A percentile compares a stretch with the other conserved stretches of the same genome.
These are phyloP conservation scores for Melikaiella ostensackeni DNA, from an alignment of 2,888 invertebrate species.

Conservation along the genomic window DNA sequence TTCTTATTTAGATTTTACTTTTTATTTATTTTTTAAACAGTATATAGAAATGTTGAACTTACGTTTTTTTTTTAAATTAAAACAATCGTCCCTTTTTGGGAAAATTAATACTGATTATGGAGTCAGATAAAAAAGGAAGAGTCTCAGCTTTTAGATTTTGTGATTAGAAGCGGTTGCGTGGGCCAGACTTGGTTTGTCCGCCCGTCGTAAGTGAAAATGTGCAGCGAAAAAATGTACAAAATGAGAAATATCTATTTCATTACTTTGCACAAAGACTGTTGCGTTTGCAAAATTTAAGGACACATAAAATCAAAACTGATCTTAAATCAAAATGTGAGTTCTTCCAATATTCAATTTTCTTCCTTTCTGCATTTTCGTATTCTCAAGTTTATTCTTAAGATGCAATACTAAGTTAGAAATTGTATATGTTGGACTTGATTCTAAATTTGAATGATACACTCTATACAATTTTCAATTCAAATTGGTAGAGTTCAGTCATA, in stretches of 20 bases:
- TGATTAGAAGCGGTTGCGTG: conserved; percentile 30
- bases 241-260: neutral
- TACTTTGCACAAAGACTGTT: conserved; percentile 4
- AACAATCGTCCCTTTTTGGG: neutral
- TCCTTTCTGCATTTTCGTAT: too few species aligned
- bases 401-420: neutral
- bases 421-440: neutral
- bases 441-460: neutral
- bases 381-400: too few species aligned
- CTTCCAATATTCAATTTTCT: neutral
- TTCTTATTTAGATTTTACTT: conserved; percentile 18
- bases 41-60: too few species aligned
- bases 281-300: neutral
- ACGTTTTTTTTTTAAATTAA: neutral
- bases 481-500: neutral
- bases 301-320: neutral
- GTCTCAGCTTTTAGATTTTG: conserved; percentile 16
- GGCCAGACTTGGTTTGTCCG: conserved; percentile 29
- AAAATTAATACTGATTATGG: neutral
- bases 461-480: neutral
- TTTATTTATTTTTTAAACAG: neutral
- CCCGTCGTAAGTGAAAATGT: conserved; percentile 22
- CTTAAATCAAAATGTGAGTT: neutral
- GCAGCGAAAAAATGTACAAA: conserved; percentile 14
- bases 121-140: neutral